Conservation (phyloP, 2,113 vertebrate species). For the Cyphomyrus discorhynchus region DNA sequence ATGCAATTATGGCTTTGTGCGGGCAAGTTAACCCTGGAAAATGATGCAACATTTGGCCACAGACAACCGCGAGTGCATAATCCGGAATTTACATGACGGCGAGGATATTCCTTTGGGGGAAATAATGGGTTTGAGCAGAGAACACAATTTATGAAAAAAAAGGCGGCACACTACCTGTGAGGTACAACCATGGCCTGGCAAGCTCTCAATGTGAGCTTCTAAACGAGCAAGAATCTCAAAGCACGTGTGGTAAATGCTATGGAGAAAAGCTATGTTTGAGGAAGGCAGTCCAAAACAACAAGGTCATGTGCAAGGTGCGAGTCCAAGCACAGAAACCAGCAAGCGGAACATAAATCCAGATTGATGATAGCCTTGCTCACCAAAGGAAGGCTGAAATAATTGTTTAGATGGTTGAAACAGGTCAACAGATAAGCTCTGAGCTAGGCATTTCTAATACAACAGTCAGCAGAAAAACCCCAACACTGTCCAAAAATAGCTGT, state of each 20-base stretch:
- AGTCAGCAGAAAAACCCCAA: neutral
- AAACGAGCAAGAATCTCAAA: neutral
- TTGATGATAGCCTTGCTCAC: neutral
- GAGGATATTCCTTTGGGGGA: neutral
- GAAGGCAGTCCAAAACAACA: neutral
- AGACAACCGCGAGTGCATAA: neutral
- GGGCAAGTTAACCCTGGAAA: neutral
- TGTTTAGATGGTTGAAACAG: neutral
- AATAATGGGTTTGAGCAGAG: neutral
- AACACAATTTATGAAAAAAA: neutral
- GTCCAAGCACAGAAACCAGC: neutral
- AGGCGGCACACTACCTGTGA: neutral
- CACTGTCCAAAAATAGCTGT: neutral
- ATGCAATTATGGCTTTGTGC: neutral
- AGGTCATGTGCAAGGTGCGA: neutral
- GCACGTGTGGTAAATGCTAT: neutral
- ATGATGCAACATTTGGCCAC: neutral
- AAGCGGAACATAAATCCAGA: neutral
- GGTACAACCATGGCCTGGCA: neutral
- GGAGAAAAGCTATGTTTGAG: neutral
- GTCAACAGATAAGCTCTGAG: neutral
- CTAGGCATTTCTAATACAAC: neutral
- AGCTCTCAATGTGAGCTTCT: neutral
- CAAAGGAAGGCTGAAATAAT: conserved; percentile 5
- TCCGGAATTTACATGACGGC: neutral